Percentiles rank a stretch among this genome's conserved stretches.
These are phyloP conservation scores for Hylyphantes graminicola DNA, from an alignment of 1,140 invertebrate species.

Conservation along the genomic window DNA sequence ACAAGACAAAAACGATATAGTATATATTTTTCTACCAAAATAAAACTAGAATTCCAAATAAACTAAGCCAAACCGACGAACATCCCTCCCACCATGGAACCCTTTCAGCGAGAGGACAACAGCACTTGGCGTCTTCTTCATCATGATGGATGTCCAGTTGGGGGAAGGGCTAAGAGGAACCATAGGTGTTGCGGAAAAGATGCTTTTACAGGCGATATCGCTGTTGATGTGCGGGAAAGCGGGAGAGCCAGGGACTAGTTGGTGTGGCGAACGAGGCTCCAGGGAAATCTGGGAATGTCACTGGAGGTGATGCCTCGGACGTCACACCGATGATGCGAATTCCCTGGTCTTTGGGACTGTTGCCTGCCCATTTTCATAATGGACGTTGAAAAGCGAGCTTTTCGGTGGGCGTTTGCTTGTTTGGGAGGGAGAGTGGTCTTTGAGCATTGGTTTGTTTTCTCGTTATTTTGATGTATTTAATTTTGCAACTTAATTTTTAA, in stretches of 20 bases:
- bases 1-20: too few species aligned
- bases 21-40: too few species aligned
- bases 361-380: slow-evolving; percentile 52
- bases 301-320: slow-evolving; percentile 52
- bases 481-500: too few species aligned
- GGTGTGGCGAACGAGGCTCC: slow-evolving; percentile 20
- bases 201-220: slow-evolving; percentile 29
- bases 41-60: too few species aligned
- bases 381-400: slow-evolving; percentile 48
- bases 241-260: too few species aligned
- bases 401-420: neutral
- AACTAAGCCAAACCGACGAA: too few species aligned
- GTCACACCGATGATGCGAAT: slow-evolving; percentile 37
- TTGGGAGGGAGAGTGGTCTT: slow-evolving; percentile 30
- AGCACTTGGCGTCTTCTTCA: neutral
- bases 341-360: slow-evolving; percentile 26
- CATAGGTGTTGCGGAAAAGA: slow-evolving; percentile 55
- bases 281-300: slow-evolving; percentile 58
- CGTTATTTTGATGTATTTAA: neutral
- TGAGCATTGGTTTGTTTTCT: neutral
- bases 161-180: slow-evolving; percentile 10
- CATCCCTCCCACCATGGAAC: too few species aligned
- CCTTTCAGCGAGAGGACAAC: neutral
- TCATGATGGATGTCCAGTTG: slow-evolving; percentile 46
- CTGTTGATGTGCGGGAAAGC: neutral